These are phyloP conservation scores for Phylloscopus whistleri DNA, from an alignment of 2,113 vertebrate genomes.

Conservation along the genomic window DNA sequence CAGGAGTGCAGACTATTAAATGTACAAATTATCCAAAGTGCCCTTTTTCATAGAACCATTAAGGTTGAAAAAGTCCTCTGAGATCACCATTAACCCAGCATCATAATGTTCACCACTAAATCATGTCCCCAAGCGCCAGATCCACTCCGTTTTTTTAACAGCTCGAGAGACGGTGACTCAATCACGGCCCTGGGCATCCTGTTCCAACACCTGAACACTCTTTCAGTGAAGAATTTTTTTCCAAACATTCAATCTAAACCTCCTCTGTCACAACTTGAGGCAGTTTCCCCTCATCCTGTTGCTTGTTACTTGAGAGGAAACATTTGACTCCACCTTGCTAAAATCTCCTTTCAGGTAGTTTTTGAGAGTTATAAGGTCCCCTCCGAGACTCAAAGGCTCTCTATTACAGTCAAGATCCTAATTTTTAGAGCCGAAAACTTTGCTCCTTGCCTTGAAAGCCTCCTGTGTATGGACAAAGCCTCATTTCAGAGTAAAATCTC, in stretches of 20 bases:
- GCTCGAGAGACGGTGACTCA: neutral
- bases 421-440: neutral
- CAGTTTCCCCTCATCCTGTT: neutral
- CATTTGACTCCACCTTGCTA: neutral
- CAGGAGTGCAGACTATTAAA: neutral
- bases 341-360: neutral
- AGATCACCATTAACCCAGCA: neutral
- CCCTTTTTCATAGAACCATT: neutral
- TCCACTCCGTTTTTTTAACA: neutral
- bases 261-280: neutral
- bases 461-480: neutral
- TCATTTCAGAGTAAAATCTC: neutral
- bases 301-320: neutral
- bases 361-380: neutral
- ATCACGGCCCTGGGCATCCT: neutral
- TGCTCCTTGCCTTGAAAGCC: rapidly evolving
- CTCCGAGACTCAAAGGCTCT: neutral
- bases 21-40: neutral
- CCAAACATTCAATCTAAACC: neutral
- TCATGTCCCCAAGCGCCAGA: neutral
- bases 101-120: neutral
- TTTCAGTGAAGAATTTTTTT: neutral
- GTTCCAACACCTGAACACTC: neutral
- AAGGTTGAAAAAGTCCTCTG: neutral
- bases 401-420: neutral